phyloP scores from a whole-genome alignment of 2,113 vertebrate genomes.

The Grantiella picta region DNA sequence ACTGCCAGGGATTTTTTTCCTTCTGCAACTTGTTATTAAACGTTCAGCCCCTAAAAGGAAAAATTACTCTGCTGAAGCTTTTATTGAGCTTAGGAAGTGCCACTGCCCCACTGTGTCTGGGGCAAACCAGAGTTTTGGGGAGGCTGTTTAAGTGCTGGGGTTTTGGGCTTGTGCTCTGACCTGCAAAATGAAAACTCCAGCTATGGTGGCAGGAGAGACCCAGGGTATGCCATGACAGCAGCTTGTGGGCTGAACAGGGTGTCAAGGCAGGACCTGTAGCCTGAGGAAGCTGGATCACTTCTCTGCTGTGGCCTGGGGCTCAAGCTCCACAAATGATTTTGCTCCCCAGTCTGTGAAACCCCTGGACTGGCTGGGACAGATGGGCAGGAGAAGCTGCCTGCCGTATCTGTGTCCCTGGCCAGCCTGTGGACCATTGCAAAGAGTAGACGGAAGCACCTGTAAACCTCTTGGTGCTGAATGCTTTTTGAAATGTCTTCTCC shows the following conservation, averaged over 20 bases:
- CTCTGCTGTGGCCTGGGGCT: not conserved
- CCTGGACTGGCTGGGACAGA: no score
- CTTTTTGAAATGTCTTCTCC: not conserved
- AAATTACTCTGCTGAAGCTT: not conserved
- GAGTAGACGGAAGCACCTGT: not conserved
- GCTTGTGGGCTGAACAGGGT: rapidly evolving
- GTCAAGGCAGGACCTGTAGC: not conserved
- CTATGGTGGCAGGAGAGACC: not conserved
- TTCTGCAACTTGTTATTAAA: not conserved
- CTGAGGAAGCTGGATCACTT: not conserved
- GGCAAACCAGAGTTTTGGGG: not conserved
- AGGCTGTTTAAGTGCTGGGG: not conserved
- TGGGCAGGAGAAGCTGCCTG: rapidly evolving
- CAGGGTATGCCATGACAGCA: not conserved
- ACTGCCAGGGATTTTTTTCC: not conserved
- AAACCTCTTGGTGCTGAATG: not conserved
- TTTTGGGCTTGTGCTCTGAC: not conserved
- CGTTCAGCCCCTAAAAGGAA: constrained; percentile 43
- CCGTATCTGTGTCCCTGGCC: not conserved
- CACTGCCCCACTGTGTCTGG: not conserved
- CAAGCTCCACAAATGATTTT: not conserved
- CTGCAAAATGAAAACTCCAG: not conserved
- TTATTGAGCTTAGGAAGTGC: not conserved
- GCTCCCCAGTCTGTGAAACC: not conserved
- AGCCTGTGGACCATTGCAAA: not conserved